Evolutionary conservation across 2,888 invertebrate species (phyloP), one percentile per base, ranked within the genome.

Genomic region (Ectropis crepuscularia): DNA sequence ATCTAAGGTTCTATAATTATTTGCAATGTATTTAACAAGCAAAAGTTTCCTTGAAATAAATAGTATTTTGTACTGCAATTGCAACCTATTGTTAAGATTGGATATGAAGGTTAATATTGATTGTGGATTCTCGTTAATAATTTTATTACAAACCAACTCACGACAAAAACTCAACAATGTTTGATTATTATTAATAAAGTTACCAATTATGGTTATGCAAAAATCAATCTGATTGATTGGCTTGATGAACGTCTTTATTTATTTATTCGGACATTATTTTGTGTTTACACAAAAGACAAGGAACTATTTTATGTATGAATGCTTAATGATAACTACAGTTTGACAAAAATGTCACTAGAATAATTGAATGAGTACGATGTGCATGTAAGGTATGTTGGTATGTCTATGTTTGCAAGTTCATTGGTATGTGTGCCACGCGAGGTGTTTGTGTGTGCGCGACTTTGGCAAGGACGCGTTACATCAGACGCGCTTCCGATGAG

Each of bases 381-480:
- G 2, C 48, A 37, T 38, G 4, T 11, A 38, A 5, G 38, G 38
- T 28, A 11, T 49, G 37, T 49, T 28, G 37, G 50, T 38, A 50
- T 50, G 37, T 37, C 49, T 7, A 49, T 49, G 47, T 38, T n/a
- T 51, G 41, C 46, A 10, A 43, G 48, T 46, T 53, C 39, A 42
- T 59, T 59, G 45, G 45, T 53, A 47, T 60, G 39, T 42, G 12
- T 46, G 39, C 8, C 45, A 12, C 10, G 16, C 28, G 8, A 6
- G 6, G 12, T 47, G 42, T 49, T 50, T 57, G 57, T 57, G 58
- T 45, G 55, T 38, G 12, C 6, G 61, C 7, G 50, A 49, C 62
- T 47, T 51, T 48, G 43, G 51, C 65, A 62, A 66, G 66, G 63
- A 60, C 66, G 63, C 43, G 37, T 63, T 60, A 63, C 57, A 57